Conservation (phyloP, 1,140 invertebrate species). For the Pteromalus puparum region DNA sequence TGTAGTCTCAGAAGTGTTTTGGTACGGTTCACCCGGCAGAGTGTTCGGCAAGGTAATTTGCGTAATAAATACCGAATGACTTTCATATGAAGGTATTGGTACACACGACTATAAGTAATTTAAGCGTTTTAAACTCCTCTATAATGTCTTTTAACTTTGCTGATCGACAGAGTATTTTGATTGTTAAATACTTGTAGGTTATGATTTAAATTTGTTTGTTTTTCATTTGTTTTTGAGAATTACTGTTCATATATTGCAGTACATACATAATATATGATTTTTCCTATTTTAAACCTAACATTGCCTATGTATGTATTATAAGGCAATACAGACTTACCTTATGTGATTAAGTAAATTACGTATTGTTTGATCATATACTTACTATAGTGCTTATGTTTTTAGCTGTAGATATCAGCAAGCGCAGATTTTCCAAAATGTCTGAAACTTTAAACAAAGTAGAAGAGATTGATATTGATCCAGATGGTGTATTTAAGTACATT, state of each 20-base stretch:
- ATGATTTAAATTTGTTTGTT: background rate
- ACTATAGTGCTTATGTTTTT: slow-evolving; percentile 7
- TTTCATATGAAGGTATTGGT: background rate
- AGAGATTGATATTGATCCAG: slow-evolving; percentile 87
- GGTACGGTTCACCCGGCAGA: background rate
- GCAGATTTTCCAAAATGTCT: slow-evolving; percentile 60
- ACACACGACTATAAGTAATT: background rate
- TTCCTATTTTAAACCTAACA: background rate
- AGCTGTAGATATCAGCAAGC: slow-evolving; percentile 3
- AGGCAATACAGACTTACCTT: too few species aligned
- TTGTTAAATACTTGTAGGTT: background rate
- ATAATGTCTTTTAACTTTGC: background rate
- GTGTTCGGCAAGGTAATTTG: slow-evolving; percentile 31
- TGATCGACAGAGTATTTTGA: background rate
- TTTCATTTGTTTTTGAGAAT: slow-evolving; percentile 15
- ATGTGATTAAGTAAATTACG: background rate
- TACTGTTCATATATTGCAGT: background rate
- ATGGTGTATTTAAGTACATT: slow-evolving; percentile 91
- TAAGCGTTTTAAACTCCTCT: background rate
- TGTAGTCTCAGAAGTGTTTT: background rate
- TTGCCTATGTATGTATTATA: too few species aligned
- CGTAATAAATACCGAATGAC: background rate
- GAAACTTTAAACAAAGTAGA: slow-evolving; percentile 76
- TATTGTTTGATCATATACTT: background rate
- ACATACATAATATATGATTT: background rate